These are phyloP conservation scores for Psilopsiagon aymara DNA, from an alignment of 2,113 vertebrate species.

Conservation along the genomic window DNA sequence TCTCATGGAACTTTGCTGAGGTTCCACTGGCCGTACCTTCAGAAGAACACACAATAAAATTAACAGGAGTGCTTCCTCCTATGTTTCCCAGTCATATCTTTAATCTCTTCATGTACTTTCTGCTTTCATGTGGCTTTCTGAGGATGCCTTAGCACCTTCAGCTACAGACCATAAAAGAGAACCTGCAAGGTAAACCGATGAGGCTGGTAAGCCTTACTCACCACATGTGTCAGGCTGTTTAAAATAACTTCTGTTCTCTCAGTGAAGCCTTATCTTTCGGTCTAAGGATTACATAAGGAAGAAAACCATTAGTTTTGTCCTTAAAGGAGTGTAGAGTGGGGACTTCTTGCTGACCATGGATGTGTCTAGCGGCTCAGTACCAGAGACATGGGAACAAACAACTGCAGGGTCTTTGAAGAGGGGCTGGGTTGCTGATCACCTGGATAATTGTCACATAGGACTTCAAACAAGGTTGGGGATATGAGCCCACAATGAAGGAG, in stretches of 20 bases:
- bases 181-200: not conserved
- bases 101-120: not conserved
- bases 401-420: not conserved
- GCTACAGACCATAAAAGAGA: not conserved
- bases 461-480: not conserved
- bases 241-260: not conserved
- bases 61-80: not conserved
- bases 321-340: not conserved
- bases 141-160: not conserved
- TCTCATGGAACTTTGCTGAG: not conserved
- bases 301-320: not conserved
- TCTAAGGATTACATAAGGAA: not conserved
- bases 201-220: not conserved
- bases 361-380: rapidly evolving
- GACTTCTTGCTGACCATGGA: not conserved
- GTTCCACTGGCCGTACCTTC: not conserved
- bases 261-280: not conserved
- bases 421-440: not conserved
- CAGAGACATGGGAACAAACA: rapidly evolving
- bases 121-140: not conserved
- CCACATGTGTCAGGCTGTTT: not conserved
- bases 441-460: not conserved
- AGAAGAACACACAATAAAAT: not conserved
- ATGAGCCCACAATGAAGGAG: not conserved
- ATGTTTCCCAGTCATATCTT: not conserved